A percentile compares a stretch with the other conserved stretches of the same genome.
Conservation (phyloP, 2,888 invertebrate genomes). For the Drosophila mimica region DNA sequence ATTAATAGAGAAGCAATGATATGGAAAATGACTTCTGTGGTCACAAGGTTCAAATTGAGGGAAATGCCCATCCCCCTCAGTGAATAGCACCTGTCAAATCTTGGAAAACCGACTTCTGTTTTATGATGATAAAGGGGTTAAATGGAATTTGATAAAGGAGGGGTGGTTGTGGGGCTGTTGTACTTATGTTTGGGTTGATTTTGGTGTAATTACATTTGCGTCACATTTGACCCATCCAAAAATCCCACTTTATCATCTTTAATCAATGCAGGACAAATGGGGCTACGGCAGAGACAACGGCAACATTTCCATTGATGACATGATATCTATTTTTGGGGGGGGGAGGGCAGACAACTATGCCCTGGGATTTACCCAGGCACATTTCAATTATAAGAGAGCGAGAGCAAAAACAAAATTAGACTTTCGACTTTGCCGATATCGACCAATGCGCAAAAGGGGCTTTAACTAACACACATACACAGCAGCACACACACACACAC, state of each 20-base stretch:
- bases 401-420: conserved; percentile 63
- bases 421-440: conserved; percentile 72
- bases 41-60: conserved; percentile 8
- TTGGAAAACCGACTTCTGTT: conserved; percentile 10
- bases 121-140: conserved; percentile 53
- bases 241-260: conserved; percentile 56
- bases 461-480: conserved; percentile 22
- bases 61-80: conserved; percentile 10
- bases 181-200: conserved; percentile 14
- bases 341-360: conserved; percentile 4
- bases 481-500: not conserved
- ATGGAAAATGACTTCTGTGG: conserved; percentile 40
- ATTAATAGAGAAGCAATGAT: conserved; percentile 29
- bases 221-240: conserved; percentile 27
- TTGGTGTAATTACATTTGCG: conserved; percentile 50
- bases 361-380: conserved; percentile 62
- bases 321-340: conserved; percentile 60
- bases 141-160: not conserved
- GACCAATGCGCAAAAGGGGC: conserved; percentile 53
- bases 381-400: conserved; percentile 68
- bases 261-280: conserved; percentile 50
- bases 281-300: conserved; percentile 15
- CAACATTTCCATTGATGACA: conserved; percentile 64
- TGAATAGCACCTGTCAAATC: conserved; percentile 47
- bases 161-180: not conserved